Base-by-base conservation (phyloP, 2,113 vertebrate species). In the Cavia aperea region DNA sequence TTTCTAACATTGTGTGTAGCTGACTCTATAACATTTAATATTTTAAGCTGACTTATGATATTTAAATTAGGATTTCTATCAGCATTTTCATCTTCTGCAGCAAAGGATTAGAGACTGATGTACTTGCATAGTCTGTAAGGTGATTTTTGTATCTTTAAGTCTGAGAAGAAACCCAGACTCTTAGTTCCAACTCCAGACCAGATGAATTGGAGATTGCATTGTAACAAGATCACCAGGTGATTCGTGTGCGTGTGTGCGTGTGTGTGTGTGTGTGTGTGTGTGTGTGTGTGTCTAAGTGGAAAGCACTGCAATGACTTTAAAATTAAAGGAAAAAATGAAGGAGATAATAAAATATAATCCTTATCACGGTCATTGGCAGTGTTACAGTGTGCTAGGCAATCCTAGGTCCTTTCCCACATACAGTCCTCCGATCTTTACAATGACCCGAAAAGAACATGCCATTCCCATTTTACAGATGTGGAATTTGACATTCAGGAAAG, bases 1-100 rank as follows among this genome's bases (percentile, higher is more conserved):
- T 94, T 94, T 89, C 93, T 96, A 97, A 97, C 94, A 85, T 97
- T 97, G 95, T 97, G 98, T 97, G 96, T 97, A 97, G 96, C 97
- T 98, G 97, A 97, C 97, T 98, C 98, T 98, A 98, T 98, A 97
- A 39, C 3, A 39, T 39, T 39, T 39, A 39, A 39, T 39, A 39
- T 39, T 39, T 39, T 39, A 39, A 39, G 39, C 39, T 39, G 39
- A 39, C 39, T 39, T 39, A 39, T 97, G 97, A 97, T 98, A 97
- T 96, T 97, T 98, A 93, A 93, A 86, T 96, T 97, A 94, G 75
- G 96, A 97, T 96, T 97, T 98, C 96, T 96, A 96, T 92, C 81
- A 92, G 94, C 96, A 88, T 98, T 97, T 96, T 81, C 23, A 93
- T 49, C 84, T 79, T 51, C 91, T 92, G 24, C 46, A 66, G 87